Base-by-base conservation (phyloP, 1,140 invertebrate species). In the Meteorus sp. region DNA sequence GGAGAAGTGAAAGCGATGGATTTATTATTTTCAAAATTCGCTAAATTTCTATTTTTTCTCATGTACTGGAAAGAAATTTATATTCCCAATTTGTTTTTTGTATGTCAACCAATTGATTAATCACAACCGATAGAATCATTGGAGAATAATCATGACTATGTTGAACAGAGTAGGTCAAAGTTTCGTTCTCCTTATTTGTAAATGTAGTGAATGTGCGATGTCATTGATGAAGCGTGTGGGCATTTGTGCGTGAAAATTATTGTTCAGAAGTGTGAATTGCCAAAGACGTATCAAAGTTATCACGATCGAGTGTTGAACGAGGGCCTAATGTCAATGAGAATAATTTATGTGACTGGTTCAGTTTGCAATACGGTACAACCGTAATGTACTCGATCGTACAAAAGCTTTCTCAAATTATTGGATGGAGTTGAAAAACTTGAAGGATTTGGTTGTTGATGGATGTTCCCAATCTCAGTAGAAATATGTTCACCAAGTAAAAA, bases 331-430 rank as follows among this genome's bases (percentile, higher is more conserved):
- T 39, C 35, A 13, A 13, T 13, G 15, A 39, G 3, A 4, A n/a
- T 39, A 39, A 39, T 39, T 39, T 39, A 39, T 13, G 35, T 39
- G 13, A n/a, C n/a, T n/a, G n/a, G n/a, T n/a, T n/a, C n/a, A n/a
- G n/a, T n/a, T n/a, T n/a, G n/a, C n/a, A n/a, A n/a, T n/a, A n/a
- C n/a, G n/a, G n/a, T n/a, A n/a, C 35, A 15, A 39, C 15, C 35
- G 3, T 7, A 39, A 3, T 11, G 15, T 11, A 39, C 8, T n/a
- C 8, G 35, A 29, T 29, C 11, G 8, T 7, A 39, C 35, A 4
- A 11, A 3, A 13, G 35, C 35, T 4, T 13, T 39, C 15, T 39
- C 35, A 15, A 39, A 29, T 9, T 29, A 29, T 5, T 9, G 27
- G 9, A 29, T 29, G 27, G n/a, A n/a, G n/a, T n/a, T n/a, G n/a